Conservation (phyloP, 2,113 vertebrate genomes). For the Natator depressus region DNA sequence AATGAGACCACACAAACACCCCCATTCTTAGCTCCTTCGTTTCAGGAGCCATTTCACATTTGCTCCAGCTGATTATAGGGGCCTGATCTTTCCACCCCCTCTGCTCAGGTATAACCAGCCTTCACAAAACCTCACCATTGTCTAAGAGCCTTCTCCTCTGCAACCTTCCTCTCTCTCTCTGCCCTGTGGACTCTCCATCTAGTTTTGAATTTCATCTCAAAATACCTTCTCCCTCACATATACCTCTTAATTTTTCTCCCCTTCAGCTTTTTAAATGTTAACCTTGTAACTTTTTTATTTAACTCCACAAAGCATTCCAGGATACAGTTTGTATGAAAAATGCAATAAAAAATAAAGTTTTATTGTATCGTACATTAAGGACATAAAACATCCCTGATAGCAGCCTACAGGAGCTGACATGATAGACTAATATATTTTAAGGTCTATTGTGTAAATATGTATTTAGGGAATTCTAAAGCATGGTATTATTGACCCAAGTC, state of each 20-base stretch:
- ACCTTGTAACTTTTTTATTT: slow-evolving; percentile 40
- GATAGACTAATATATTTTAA: slow-evolving; percentile 78
- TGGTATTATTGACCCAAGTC: slow-evolving; percentile 75
- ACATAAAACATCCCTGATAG: slow-evolving; percentile 70
- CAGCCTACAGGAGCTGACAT: slow-evolving; percentile 66
- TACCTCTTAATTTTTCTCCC: slow-evolving; percentile 5
- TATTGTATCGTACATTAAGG: slow-evolving; percentile 76
- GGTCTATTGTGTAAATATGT: slow-evolving; percentile 77
- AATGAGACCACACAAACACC: not conserved
- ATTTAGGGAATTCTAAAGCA: slow-evolving; percentile 81
- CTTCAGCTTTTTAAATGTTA: slow-evolving; percentile 39
- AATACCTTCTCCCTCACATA: not conserved
- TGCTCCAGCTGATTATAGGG: slow-evolving; percentile 36
- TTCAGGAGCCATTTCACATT: slow-evolving; percentile 24
- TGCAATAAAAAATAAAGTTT: slow-evolving; percentile 65
- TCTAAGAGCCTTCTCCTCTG: not conserved
- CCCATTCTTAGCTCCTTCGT: slow-evolving; percentile 47
- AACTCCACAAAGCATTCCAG: slow-evolving; percentile 20
- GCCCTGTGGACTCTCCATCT: not conserved
- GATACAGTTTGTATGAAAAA: slow-evolving; percentile 58
- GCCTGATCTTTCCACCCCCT: slow-evolving; percentile 22
- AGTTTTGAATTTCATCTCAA: not conserved
- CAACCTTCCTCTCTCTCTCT: not conserved
- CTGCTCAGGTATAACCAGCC: not conserved
- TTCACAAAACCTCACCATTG: not conserved